phyloP scores from a whole-genome alignment of 2,797 vertebrate species.

The Molothrus aeneus region DNA sequence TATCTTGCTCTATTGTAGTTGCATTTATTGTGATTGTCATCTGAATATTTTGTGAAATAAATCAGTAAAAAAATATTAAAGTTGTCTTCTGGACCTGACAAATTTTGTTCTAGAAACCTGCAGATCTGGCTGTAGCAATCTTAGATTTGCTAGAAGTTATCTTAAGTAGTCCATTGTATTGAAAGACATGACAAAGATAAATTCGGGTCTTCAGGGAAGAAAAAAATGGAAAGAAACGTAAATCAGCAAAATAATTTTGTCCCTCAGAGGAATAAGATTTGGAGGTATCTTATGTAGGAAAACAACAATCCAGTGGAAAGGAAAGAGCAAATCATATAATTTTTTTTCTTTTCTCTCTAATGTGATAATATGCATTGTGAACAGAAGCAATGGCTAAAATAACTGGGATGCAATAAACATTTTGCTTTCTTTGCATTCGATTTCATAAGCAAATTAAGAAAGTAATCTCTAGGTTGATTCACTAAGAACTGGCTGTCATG shows the following conservation, averaged over 20 bases:
- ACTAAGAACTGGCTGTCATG: neutral
- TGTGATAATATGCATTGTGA: neutral
- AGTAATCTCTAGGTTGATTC: neutral
- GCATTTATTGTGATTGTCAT: neutral
- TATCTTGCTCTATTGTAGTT: neutral
- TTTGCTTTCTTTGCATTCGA: neutral
- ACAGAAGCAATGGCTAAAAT: neutral
- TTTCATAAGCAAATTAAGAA: neutral
- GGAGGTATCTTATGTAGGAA: neutral
- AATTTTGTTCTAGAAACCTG: neutral
- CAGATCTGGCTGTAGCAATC: neutral
- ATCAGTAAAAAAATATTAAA: neutral
- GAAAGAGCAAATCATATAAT: neutral
- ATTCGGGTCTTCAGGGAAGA: neutral
- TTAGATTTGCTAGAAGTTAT: neutral
- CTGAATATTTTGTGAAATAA: neutral
- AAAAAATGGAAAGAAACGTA: neutral
- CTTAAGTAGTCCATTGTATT: neutral
- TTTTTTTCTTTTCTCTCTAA: neutral
- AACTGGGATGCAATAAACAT: neutral
- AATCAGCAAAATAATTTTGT: neutral
- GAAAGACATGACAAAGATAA: neutral
- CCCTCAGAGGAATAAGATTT: neutral
- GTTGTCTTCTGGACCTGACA: neutral
- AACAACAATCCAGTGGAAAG: neutral